phyloP scores from a whole-genome alignment of 2,113 vertebrate species.

The Orientallactaga bullata region DNA sequence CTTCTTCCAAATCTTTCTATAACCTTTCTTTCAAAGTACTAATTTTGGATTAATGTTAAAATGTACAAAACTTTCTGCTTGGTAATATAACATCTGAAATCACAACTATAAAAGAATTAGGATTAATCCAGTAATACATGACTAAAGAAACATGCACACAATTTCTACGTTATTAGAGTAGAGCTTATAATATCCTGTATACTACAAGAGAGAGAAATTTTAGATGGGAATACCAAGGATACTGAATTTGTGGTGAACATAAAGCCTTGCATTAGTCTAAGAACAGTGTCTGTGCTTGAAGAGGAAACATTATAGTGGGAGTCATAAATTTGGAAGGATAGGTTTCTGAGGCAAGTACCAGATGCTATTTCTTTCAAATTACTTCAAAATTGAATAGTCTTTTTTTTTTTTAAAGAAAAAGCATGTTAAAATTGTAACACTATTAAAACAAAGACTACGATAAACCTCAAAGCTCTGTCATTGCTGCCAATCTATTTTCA shows the following conservation, averaged over 20 bases:
- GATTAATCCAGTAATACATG: not conserved
- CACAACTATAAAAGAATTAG: not conserved
- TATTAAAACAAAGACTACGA: slow-evolving; percentile 77
- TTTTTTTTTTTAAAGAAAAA: slow-evolving; percentile 60
- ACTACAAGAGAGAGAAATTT: not conserved
- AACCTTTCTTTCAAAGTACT: not conserved
- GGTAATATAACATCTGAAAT: not conserved
- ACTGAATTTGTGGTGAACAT: slow-evolving; percentile 18
- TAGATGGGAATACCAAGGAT: slow-evolving; percentile 2
- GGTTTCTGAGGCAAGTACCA: slow-evolving; percentile 75
- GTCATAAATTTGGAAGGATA: slow-evolving; percentile 72
- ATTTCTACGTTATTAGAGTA: not conserved
- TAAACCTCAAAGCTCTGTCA: slow-evolving; percentile 64
- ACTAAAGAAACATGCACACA: not conserved
- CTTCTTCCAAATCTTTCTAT: not conserved
- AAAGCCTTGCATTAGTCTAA: slow-evolving; percentile 48
- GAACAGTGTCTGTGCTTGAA: slow-evolving; percentile 51
- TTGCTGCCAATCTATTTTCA: slow-evolving; percentile 64
- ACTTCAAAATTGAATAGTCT: slow-evolving; percentile 75
- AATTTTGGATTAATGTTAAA: slow-evolving; percentile 47
- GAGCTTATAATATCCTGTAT: not conserved
- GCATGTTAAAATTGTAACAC: slow-evolving; percentile 65
- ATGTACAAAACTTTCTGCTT: not conserved
- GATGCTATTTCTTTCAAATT: slow-evolving; percentile 78
- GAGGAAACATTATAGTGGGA: slow-evolving; percentile 53